Evolutionary conservation across 2,888 invertebrate species (phyloP), one percentile per base, ranked within the genome.

Genomic region (Cheilosia impressa): DNA sequence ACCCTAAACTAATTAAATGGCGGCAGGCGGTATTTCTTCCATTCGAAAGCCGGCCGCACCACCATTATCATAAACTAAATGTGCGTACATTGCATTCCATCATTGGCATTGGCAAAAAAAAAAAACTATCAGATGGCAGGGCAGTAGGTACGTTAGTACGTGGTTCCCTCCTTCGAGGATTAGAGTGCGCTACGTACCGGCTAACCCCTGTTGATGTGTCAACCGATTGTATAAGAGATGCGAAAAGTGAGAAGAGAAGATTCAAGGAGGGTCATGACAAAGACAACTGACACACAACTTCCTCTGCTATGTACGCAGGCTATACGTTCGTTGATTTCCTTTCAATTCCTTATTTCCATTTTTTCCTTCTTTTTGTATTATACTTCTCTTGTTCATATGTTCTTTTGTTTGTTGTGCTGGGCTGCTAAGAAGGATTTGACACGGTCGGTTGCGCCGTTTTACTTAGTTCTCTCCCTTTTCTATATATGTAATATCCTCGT

Each of bases 1-100:
- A 84, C 80, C 84, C 80, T 75, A 77, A 81, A 76, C 76, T 81
- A 85, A 85, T 85, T 85, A 81, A 81, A 81, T 58, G 68, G 71
- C 72, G 81, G 72, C 85, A 81, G 43, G 77, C 81, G 62, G 55
- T 66, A 81, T 24, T 50, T 66, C 66, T 73, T 41, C 31, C 47
- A 76, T 80, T 80, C 38, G 38, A 38, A 38, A 10, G 13, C 38
- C 31, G 31, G 31, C 31, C 55, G 15, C 24, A 80, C 24, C 43
- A 65, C 38, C 43, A 41, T 13, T 10, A 45, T 13, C 10, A 19
- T 22, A 22, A 22, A 50, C 2, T 22, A 58, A 75, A 84, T 84
- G 71, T 72, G 71, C 85, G 62, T 81, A 72, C 72, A 63, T 68
- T 55, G 81, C 81, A 81, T 85, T 85, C 80, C 75, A 71, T 84